Evolutionary conservation across 2,113 vertebrate genomes (phyloP).

Genomic region (Eulemur macaco): DNA sequence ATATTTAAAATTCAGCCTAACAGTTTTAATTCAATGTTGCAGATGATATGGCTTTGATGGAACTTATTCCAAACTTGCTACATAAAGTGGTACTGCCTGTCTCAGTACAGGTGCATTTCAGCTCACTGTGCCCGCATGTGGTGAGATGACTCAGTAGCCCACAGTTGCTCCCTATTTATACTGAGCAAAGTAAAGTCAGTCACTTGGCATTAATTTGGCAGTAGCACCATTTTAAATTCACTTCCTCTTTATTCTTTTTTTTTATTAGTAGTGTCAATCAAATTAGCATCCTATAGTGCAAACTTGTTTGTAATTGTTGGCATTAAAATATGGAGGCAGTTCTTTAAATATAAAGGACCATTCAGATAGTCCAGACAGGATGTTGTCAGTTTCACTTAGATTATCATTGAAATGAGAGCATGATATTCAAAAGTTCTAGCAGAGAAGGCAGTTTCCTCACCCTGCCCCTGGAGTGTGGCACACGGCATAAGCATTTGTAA

Average conservation of each 20-base stretch:
- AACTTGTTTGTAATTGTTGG: background rate
- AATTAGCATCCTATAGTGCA: background rate
- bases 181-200: background rate
- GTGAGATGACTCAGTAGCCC: fast-evolving
- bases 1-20: background rate
- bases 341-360: background rate
- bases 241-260: background rate
- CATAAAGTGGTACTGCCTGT: fast-evolving
- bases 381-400: background rate
- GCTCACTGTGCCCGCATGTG: fast-evolving
- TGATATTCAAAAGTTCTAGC: background rate
- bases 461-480: background rate
- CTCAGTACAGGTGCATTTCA: fast-evolving
- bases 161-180: too few relatives aligned
- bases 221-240: background rate
- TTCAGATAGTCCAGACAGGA: background rate
- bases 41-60: background rate
- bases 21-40: background rate
- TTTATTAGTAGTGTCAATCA: background rate
- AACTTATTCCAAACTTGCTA: background rate
- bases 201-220: background rate
- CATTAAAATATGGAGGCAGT: background rate
- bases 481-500: background rate
- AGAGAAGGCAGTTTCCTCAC: background rate
- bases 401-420: background rate